Base-by-base conservation (phyloP, 2,888 invertebrate genomes). In the Pristionchus mayeri region DNA sequence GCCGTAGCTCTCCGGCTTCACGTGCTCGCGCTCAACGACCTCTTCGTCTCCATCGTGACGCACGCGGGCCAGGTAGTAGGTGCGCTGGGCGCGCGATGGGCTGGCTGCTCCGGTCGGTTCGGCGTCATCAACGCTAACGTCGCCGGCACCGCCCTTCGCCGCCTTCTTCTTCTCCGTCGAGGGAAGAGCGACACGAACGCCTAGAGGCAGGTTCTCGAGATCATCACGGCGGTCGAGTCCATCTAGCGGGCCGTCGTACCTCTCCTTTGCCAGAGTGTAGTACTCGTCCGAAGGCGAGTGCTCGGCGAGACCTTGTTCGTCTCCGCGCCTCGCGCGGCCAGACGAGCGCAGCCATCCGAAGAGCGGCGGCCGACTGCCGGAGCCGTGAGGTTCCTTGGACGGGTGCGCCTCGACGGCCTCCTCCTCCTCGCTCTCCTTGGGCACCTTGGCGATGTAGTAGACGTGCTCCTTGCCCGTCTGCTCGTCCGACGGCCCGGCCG, bases 371-470 rank as follows among this genome's bases (percentile, higher is more conserved):
- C 71, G 71, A 40, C 37, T 18, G 3, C 40, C 40, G 18, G 71
- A 71, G 44, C 71, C 30, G 40, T 16, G 40, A n/a, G 37, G 71
- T 24, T 71, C 63, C 27, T 37, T 63, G 27, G 63, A 63, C 63
- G 63, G 34, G 40, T 71, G 78, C 52, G 78, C 21, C 0, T 27
- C 52, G 18, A 27, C 78, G 37, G 24, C 50, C 52, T 78, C 78
- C 11, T 78, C 78, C 18, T 78, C 50, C 50, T 78, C 52, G 50
- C n/a, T 78, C 18, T 78, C 78, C 52, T 50, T 78, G 52, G 78
- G 78, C 52, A 78, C 50, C n/a, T 78, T 78, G 78, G 78, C 52
- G 78, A 78, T 78, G 78, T 52, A 78, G 52, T 34, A 30, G 30
- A 52, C 37, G 50, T 78, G 50, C 50, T 78, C 78, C 52, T 78